Evolutionary conservation across 2,888 invertebrate genomes (phyloP).

Genomic region (Ophion ellenae): DNA sequence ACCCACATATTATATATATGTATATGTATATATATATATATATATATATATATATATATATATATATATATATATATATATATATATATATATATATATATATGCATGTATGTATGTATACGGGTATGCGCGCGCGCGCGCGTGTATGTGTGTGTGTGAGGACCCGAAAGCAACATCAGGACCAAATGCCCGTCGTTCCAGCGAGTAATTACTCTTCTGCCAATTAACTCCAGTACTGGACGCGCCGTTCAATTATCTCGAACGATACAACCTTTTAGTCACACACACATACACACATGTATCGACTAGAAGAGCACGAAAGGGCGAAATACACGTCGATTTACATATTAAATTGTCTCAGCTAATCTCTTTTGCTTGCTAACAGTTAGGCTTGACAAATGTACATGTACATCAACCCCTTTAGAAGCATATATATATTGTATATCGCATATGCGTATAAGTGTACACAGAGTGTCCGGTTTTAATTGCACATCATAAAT

Average conservation of each 20-base stretch:
- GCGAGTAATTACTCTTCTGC: constrained; percentile 69
- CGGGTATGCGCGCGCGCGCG: neutral
- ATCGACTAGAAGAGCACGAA: neutral
- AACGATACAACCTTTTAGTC: constrained; percentile 52
- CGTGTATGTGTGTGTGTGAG: neutral
- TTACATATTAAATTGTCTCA: neutral
- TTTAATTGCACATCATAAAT: too few relatives aligned
- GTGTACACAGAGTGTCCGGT: too few relatives aligned
- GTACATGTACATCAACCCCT: neutral
- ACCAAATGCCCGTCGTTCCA: constrained; percentile 61
- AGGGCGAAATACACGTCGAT: constrained; percentile 2
- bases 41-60: neutral
- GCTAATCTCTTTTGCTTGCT: neutral
- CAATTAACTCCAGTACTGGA: constrained; percentile 68
- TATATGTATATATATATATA: too few relatives aligned
- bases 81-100: too few relatives aligned
- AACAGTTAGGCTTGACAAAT: neutral
- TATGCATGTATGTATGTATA: neutral
- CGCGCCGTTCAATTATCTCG: constrained; percentile 68
- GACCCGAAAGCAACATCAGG: constrained; percentile 51
- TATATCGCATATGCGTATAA: too few relatives aligned
- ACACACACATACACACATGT: neutral
- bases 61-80: neutral
- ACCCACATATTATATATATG: too few relatives aligned
- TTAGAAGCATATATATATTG: neutral